Evolutionary conservation across 2,797 vertebrate species (phyloP).

Genomic region (Melanotaenia boesemani): DNA sequence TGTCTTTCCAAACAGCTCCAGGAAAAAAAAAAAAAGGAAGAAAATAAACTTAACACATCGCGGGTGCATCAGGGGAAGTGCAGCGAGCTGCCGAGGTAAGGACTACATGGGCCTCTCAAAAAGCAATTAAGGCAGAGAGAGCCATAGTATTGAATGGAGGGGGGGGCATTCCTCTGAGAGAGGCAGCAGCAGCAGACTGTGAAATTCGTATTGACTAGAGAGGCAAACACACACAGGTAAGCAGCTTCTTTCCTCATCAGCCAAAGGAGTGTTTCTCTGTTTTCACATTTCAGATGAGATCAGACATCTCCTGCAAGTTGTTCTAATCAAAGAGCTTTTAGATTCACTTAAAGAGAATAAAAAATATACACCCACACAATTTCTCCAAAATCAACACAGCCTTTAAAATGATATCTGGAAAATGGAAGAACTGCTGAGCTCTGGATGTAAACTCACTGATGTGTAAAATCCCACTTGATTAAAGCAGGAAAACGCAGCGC

Average conservation of each 20-base stretch:
- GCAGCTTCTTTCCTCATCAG: slow-evolving; percentile 68
- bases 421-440: slow-evolving; percentile 65
- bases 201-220: slow-evolving; percentile 82
- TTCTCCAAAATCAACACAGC: slow-evolving; percentile 42
- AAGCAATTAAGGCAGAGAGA: slow-evolving; percentile 83
- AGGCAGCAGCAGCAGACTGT: slow-evolving; percentile 81
- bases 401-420: slow-evolving; percentile 55
- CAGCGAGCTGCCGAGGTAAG: slow-evolving; percentile 72
- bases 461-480: slow-evolving; percentile 86
- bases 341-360: too few species aligned
- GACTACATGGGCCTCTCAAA: slow-evolving; percentile 78
- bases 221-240: slow-evolving; percentile 81
- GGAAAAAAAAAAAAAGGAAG: slow-evolving; percentile 12
- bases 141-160: slow-evolving; percentile 79
- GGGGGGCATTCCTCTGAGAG: slow-evolving; percentile 74
- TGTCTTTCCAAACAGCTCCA: slow-evolving; percentile 37
- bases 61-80: slow-evolving; percentile 66
- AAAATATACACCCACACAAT: too few species aligned
- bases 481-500: slow-evolving; percentile 76
- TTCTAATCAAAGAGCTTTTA: slow-evolving; percentile 44
- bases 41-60: slow-evolving; percentile 55
- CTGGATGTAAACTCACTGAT: slow-evolving; percentile 67
- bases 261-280: slow-evolving; percentile 18
- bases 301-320: too few species aligned
- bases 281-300: too few species aligned